Percentiles rank a stretch among this genome's conserved stretches.
Conservation (phyloP, 1,140 invertebrate genomes). For the Atopsyche davidsoni region DNA sequence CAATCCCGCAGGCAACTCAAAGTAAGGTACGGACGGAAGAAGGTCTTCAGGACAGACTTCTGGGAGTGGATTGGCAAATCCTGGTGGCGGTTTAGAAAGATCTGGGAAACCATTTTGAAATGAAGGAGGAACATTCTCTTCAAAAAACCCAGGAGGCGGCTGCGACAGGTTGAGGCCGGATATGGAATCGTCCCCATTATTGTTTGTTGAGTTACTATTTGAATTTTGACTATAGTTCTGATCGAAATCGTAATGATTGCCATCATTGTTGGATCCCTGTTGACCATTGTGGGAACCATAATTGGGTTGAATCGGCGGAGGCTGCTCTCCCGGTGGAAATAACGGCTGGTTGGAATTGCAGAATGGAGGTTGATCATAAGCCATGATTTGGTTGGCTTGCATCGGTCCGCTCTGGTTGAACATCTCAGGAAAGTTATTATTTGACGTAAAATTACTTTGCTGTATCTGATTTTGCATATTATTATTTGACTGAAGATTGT, state of each 20-base stretch:
- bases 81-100: slow-evolving; percentile 78
- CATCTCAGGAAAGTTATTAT: too few relatives aligned
- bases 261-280: slow-evolving; percentile 31
- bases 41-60: slow-evolving; percentile 60
- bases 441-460: too few relatives aligned
- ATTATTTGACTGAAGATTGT: slow-evolving; percentile 17
- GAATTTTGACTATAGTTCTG: slow-evolving; percentile 15
- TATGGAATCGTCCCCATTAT: slow-evolving; percentile 36
- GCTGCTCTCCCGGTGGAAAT: slow-evolving; percentile 13
- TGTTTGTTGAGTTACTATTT: slow-evolving; percentile 32
- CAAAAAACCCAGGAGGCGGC: slow-evolving; percentile 53
- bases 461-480: slow-evolving; percentile 11
- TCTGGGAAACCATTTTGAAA: slow-evolving; percentile 62
- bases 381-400: slow-evolving; percentile 11
- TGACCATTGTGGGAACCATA: slow-evolving; percentile 18
- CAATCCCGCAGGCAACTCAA: slow-evolving; percentile 90
- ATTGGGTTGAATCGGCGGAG: slow-evolving; percentile 1
- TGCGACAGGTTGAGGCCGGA: slow-evolving; percentile 47
- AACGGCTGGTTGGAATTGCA: slow-evolving; percentile 19
- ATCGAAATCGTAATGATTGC: slow-evolving; percentile 26
- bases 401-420: slow-evolving; percentile 33
- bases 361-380: slow-evolving; percentile 21
- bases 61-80: slow-evolving; percentile 56
- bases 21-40: slow-evolving; percentile 89
- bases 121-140: slow-evolving; percentile 34